Base-by-base conservation (phyloP, 2,113 vertebrate species). In the Scortum barcoo region DNA sequence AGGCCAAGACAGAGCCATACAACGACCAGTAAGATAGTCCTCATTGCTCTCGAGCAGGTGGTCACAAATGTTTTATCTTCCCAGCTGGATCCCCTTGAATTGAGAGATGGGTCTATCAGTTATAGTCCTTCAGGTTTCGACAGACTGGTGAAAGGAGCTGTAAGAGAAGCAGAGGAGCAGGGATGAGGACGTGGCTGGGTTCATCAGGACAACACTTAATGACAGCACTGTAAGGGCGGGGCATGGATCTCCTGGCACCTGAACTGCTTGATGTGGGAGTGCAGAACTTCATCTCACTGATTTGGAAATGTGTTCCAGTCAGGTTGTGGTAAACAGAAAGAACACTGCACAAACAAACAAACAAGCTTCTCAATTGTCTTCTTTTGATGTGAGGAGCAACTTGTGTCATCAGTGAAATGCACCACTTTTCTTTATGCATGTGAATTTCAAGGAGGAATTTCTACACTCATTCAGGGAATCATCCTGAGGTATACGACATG, bases 1-100 rank as follows among this genome's bases (percentile, higher is more conserved):
- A 94, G 94, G 83, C 93, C 86, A 76, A 96, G 93, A 65, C 94
- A 94, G 40, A 95, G 90, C 96, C 96, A 97, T 60, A 97, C 91
- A 51, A 96, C 60, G 68, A 94, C 82, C 88, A 95, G 87, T 53
- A 95, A 93, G 87, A 91, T 95, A 95, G 95, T 96, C 95, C 96
- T 98, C 97, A 98, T 98, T 76, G 82, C 79, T 69, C 44, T 0
- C 14, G 58, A 62, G 58, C 50, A 46, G 36, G 46, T 57, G 65
- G 74, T 70, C 62, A 33, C 74, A 46, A 68, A 56, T 28, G 79
- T 85, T 91, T 87, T 93, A 90, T 92, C 91, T 90, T 76, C 81
- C 73, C 67, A 90, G 88, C 20, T 68, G 76, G 66, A 82, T 75
- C 67, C 36, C 79, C 57, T 74, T 86, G 50, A 78, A 53, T 20